Conservation (phyloP, 2,888 invertebrate genomes). For the Flexamia atlantica region DNA sequence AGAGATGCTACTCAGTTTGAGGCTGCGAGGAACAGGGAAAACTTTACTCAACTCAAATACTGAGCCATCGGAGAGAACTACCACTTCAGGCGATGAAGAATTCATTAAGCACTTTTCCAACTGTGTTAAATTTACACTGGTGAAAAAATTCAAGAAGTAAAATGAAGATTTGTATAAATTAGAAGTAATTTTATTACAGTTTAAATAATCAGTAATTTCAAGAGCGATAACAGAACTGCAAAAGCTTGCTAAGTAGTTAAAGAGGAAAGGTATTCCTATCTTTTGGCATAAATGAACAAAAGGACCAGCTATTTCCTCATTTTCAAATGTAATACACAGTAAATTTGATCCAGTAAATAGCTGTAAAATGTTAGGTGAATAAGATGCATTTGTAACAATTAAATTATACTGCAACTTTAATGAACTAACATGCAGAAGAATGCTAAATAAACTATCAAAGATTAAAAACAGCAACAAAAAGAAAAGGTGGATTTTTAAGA, state of each 20-base stretch:
- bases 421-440: not conserved
- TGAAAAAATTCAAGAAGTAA: not conserved
- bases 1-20: not conserved
- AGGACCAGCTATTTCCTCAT: not conserved
- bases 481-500: too few relatives aligned
- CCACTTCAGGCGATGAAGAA: not conserved
- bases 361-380: not conserved
- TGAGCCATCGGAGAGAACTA: not conserved
- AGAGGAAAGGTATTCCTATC: not conserved
- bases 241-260: not conserved
- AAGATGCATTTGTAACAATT: not conserved
- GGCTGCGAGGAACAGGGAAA: not conserved
- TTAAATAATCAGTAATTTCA: not conserved
- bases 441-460: not conserved
- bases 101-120: not conserved
- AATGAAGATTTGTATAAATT: not conserved
- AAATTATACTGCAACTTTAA: not conserved
- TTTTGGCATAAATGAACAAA: not conserved
- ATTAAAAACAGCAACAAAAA: too few relatives aligned
- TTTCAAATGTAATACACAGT: not conserved
- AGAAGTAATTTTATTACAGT: not conserved
- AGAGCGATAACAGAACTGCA: not conserved
- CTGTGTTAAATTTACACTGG: not conserved
- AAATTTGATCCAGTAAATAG: not conserved
- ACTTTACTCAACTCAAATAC: not conserved